Conservation (phyloP, 2,888 invertebrate species). For the Epinotia demarniana region DNA sequence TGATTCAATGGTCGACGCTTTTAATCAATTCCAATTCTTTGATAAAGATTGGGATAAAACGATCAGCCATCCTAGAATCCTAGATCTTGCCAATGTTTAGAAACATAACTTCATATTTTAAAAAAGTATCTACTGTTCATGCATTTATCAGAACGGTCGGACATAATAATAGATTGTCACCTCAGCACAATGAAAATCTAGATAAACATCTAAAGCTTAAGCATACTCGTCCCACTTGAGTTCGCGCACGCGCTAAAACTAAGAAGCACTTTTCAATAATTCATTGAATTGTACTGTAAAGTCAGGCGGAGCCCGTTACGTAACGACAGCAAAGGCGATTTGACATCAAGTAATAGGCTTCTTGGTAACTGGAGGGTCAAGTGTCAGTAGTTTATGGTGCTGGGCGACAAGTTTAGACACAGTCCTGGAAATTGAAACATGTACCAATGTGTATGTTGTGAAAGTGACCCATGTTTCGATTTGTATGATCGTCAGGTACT, state of each 20-base stretch:
- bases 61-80: neutral
- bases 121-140: neutral
- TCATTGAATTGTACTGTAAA: conserved; percentile 55
- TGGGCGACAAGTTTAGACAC: neutral
- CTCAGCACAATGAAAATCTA: neutral
- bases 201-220: conserved; percentile 28
- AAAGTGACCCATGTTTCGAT: neutral
- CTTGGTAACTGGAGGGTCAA: neutral
- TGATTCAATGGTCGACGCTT: neutral
- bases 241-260: conserved; percentile 36
- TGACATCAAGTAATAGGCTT: neutral
- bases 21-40: neutral
- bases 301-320: conserved; percentile 53
- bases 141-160: neutral
- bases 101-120: neutral
- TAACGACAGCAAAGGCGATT: conserved; percentile 49
- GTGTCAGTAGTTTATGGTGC: neutral
- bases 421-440: neutral
- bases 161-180: neutral
- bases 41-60: neutral
- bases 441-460: neutral
- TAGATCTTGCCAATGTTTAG: neutral
- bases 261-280: conserved; percentile 47
- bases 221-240: conserved; percentile 31
- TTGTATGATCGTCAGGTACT: neutral